Conservation (phyloP, 2,888 invertebrate genomes). For the Oligia strigilis region DNA sequence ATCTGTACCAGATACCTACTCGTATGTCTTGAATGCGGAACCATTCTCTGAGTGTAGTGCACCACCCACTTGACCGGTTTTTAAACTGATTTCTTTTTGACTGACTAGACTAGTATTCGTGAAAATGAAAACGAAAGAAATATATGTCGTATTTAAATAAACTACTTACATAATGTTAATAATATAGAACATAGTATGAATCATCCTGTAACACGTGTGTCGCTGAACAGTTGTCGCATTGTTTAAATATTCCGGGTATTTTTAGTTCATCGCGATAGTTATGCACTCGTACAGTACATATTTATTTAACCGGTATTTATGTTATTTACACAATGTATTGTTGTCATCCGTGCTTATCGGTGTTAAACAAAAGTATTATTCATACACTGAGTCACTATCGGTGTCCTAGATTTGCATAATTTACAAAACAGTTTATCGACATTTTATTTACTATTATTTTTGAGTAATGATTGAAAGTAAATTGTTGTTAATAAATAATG, state of each 20-base stretch:
- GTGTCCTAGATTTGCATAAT: constrained; percentile 12
- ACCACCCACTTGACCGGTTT: background rate
- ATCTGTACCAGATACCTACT: too few relatives aligned
- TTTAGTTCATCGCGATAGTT: constrained; percentile 5
- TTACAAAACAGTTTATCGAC: background rate
- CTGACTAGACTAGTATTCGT: background rate
- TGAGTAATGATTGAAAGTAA: background rate
- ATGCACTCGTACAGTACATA: background rate
- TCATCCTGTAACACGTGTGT: constrained; percentile 6
- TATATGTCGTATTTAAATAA: constrained; percentile 1
- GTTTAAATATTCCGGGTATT: constrained; percentile 18
- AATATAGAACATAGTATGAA: constrained; percentile 6
- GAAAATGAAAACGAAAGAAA: background rate
- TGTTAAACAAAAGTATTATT: constrained; percentile 24
- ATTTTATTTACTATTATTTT: background rate
- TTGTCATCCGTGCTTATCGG: constrained; percentile 35
- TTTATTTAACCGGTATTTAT: constrained; percentile 3
- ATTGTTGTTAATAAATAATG: background rate
- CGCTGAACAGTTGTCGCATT: constrained; percentile 14
- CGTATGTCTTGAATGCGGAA: background rate
- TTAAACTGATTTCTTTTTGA: background rate
- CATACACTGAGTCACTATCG: constrained; percentile 10
- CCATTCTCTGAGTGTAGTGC: background rate
- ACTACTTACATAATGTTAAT: too few relatives aligned
- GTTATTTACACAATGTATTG: constrained; percentile 23